Conservation (phyloP, 2,888 invertebrate genomes). For the Polylopha cassiicola region DNA sequence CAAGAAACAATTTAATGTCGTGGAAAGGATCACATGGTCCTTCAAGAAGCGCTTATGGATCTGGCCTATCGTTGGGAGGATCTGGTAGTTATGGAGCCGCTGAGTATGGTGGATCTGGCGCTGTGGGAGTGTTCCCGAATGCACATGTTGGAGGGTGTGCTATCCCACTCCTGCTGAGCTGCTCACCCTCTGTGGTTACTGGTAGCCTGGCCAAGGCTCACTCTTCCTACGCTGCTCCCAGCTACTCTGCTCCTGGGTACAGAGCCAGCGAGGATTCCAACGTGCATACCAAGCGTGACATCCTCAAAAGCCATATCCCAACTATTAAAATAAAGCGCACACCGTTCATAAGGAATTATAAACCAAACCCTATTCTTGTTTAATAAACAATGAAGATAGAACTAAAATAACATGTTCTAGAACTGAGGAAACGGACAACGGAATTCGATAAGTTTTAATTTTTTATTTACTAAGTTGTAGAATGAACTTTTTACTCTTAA, state of each 20-base stretch:
- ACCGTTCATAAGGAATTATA: constrained; percentile 16
- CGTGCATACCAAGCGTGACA: constrained; percentile 55
- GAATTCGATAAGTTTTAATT: not conserved
- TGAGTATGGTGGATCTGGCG: constrained; percentile 28
- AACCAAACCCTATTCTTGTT: constrained; percentile 11
- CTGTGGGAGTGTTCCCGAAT: constrained; percentile 60
- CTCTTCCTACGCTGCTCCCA: constrained; percentile 22
- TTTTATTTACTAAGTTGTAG: not conserved
- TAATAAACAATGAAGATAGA: constrained; percentile 5
- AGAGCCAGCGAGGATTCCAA: constrained; percentile 50
- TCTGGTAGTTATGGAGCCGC: constrained; percentile 15
- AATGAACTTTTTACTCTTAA: constrained; percentile 11
- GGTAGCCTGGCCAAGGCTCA: constrained; percentile 55
- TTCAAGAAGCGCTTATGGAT: constrained; percentile 43
- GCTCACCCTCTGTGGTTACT: constrained; percentile 59
- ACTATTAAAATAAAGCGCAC: constrained; percentile 26
- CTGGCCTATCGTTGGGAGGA: constrained; percentile 28
- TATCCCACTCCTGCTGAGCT: constrained; percentile 63
- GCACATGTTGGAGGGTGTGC: constrained; percentile 60
- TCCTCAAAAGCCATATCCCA: constrained; percentile 33
- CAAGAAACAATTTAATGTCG: constrained; percentile 35
- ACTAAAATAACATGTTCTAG: not conserved
- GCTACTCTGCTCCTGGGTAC: constrained; percentile 46
- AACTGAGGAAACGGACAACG: not conserved
- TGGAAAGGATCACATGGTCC: constrained; percentile 45